A percentile compares a stretch with the other conserved stretches of the same genome.
Evolutionary conservation across 2,888 invertebrate genomes (phyloP).

Genomic region (Hypomecis atomaria): DNA sequence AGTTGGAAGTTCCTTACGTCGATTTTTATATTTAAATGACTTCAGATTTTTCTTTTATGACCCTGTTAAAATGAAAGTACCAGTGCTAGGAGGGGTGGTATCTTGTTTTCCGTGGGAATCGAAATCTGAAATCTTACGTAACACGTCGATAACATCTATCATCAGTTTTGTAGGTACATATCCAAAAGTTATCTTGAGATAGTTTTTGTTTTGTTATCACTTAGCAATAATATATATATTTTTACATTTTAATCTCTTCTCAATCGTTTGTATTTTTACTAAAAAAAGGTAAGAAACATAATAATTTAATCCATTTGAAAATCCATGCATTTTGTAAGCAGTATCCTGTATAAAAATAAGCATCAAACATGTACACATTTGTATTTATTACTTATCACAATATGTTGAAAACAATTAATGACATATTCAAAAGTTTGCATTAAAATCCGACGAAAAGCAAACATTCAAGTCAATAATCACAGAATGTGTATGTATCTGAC

Average conservation of each 20-base stretch:
- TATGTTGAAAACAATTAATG: neutral
- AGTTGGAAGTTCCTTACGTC: constrained; percentile 20
- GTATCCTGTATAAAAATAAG: too few species aligned
- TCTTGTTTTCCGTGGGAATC: constrained; percentile 11
- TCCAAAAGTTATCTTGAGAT: too few species aligned
- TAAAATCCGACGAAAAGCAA: constrained; percentile 7
- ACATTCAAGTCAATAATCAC: constrained; percentile 23
- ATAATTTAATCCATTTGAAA: too few species aligned
- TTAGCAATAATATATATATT: too few species aligned
- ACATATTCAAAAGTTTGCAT: neutral
- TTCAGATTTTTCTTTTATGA: constrained; percentile 21
- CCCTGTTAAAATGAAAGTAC: constrained; percentile 3
- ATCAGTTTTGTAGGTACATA: neutral
- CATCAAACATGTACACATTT: too few species aligned
- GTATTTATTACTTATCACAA: too few species aligned
- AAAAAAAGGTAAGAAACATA: too few species aligned
- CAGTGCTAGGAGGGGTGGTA: neutral
- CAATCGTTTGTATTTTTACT: too few species aligned
- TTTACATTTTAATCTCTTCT: too few species aligned
- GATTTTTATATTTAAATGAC: constrained; percentile 23
- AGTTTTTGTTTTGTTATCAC: too few species aligned
- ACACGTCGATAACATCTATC: neutral
- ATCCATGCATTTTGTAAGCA: too few species aligned
- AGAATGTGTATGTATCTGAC: constrained; percentile 20
- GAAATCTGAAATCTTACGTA: too few species aligned